Evolutionary conservation across 1,140 invertebrate genomes (phyloP), one percentile per base, ranked within the genome.

Genomic region (Saccostrea echinata): DNA sequence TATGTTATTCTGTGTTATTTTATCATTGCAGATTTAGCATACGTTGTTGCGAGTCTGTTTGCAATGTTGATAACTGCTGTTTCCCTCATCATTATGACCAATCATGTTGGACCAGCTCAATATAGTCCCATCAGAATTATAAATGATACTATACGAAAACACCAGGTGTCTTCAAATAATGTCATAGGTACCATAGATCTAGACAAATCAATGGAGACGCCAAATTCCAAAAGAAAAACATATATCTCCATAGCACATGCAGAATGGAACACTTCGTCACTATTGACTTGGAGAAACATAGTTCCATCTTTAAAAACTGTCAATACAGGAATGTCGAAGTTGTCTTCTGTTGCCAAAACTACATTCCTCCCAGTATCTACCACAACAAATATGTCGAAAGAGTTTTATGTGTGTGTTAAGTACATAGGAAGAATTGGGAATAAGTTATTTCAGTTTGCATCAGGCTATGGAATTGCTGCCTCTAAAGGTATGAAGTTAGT

Each of bases 371-470:
- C 43, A 43, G 43, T 9, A 43, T 43, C 43, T 9, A 9, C 9
- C 43, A 6, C 43, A 43, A 43, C 6, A 4, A 43, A 43, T 8
- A 1, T 8, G 43, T 43, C 43, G 9, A 43, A 1, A 4, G 43
- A 11, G 27, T 76, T 30, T 30, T 84, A 82, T n/a, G 12, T 86
- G 9, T 90, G 88, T 51, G 55, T 84, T 9, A 52, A 16, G 0
- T 88, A 86, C 51, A 81, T 80, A 9, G 89, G 88, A 6, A 84
- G 91, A 51, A 52, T 91, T 3, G 90, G 91, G 11, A 91, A 90
- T 27, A 55, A 82, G 8, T 52, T 91, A 61, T 91, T 91, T 85
- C 61, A 86, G 53, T 91, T 88, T 81, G 90, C 91, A 4, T 86
- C 90, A 4, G 24, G 57, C 11, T 88, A 76, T 71, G 90, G 91